phyloP scores from a whole-genome alignment of 2,797 vertebrate genomes.

The Petrocephalus sullivani region DNA sequence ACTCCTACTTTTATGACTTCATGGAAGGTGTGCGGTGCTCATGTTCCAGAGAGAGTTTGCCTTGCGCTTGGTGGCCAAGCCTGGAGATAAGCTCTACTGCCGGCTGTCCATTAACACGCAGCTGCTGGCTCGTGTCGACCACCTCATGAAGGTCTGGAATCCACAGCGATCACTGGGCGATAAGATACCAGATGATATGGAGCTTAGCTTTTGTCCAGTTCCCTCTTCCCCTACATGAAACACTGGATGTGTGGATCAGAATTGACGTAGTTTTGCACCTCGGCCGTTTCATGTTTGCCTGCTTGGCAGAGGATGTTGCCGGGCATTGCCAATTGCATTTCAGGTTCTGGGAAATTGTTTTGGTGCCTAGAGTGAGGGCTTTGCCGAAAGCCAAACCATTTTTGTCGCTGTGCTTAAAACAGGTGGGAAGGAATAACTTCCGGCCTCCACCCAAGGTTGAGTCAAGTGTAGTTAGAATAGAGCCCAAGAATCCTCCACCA shows the following conservation, averaged over 20 bases:
- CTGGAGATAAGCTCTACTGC: conserved; percentile 92
- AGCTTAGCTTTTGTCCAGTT: background rate
- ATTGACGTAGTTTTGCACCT: too few species aligned
- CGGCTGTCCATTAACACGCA: conserved; percentile 95
- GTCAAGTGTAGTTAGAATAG: conserved; percentile 96
- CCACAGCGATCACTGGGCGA: background rate
- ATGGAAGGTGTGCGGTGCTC: conserved; percentile 84
- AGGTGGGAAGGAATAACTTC: conserved; percentile 98
- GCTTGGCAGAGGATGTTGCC: background rate
- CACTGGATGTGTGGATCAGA: background rate
- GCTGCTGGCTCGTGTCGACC: conserved; percentile 86
- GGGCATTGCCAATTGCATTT: background rate
- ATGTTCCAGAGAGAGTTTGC: conserved; percentile 99
- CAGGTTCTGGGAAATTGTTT: background rate
- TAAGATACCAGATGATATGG: background rate
- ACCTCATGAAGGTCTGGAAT: conserved; percentile 89
- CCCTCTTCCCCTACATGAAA: background rate
- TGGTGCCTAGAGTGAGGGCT: background rate
- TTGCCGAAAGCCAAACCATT: background rate
- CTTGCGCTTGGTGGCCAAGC: conserved; percentile 86
- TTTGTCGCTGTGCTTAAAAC: conserved; percentile 32
- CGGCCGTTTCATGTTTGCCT: background rate
- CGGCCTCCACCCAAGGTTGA: conserved; percentile 95
- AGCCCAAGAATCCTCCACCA: conserved; percentile 94
- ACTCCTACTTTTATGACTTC: conserved; percentile 8